Evolutionary conservation across 1,140 invertebrate species (phyloP).

Genomic region (Oryctes rhinoceros): DNA sequence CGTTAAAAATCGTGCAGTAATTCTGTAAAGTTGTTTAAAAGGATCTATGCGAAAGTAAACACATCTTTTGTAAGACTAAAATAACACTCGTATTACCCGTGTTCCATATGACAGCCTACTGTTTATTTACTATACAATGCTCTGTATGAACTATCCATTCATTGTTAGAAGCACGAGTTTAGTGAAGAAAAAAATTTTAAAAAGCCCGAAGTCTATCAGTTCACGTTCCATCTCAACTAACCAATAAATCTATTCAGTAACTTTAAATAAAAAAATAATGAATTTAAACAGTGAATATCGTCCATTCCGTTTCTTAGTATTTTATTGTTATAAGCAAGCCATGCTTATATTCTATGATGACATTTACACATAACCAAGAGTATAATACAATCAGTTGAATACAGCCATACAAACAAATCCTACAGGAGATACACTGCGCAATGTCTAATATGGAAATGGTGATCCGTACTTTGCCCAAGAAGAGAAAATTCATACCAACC

Average conservation of each 20-base stretch:
- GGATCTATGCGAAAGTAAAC: not conserved
- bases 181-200: not conserved
- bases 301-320: slow-evolving; percentile 30
- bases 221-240: not conserved
- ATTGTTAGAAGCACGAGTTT: slow-evolving; percentile 27
- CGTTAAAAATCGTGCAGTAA: not conserved
- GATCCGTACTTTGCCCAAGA: slow-evolving; percentile 82
- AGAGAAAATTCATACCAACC: slow-evolving; percentile 86
- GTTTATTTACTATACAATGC: slow-evolving; percentile 44
- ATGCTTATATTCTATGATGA: slow-evolving; percentile 34
- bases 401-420: not conserved
- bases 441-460: slow-evolving; percentile 59
- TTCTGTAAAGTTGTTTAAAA: not conserved
- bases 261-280: slow-evolving; percentile 26
- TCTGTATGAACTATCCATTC: slow-evolving; percentile 36
- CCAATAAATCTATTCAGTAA: not conserved
- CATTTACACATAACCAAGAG: not conserved
- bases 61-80: slow-evolving; percentile 6
- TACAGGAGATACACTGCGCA: slow-evolving; percentile 16
- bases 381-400: not conserved
- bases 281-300: slow-evolving; percentile 29
- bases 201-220: not conserved
- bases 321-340: slow-evolving; percentile 10
- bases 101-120: slow-evolving; percentile 42
- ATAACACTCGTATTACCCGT: slow-evolving; percentile 31